Base-by-base conservation (phyloP, 2,113 vertebrate species). In the Oriolus oriolus region DNA sequence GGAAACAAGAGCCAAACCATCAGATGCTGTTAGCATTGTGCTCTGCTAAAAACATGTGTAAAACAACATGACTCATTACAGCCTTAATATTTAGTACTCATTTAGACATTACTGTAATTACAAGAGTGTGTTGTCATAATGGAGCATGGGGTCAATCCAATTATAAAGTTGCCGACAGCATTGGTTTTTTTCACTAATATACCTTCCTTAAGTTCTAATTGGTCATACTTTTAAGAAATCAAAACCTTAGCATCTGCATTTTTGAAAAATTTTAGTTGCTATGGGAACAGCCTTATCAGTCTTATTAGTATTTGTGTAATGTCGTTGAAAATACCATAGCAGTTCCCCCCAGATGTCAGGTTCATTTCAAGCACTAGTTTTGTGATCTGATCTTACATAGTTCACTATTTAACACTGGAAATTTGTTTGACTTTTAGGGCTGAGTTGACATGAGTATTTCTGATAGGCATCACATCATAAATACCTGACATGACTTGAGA, bases 1-100 rank as follows among this genome's bases (percentile, higher is more conserved):
- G 98, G 98, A 98, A 98, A 92, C 86, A 90, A 96, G 88, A 95
- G 88, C 84, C 71, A 64, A 96, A 90, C 94, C 97, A 97, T 97
- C 96, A 92, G 82, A 94, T 96, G 87, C 94, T 96, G 94, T 95
- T 89, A 97, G 90, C 89, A 95, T 92, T 85, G 63, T 76, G 64
- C 68, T 68, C 79, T 95, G 91, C 77, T 97, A 75, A 92, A 97
- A 84, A 88, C 78, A 97, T 73, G 90, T 87, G 54, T 96, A 94
- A 93, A 97, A 69, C 84, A 91, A 80, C 20, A 83, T 70, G 78
- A 92, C 81, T 92, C 63, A 88, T 78, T 56, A 59, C 71, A 94
- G 54, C 39, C 78, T 91, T 79, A 60, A 87, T 85, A 71, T 83
- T 59, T 42, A 28, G 20, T 77, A 75, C 86, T 95, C 85, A 88